A percentile compares a stretch with the other conserved stretches of the same genome.
phyloP scores from a whole-genome alignment of 2,888 invertebrate genomes.

The Lasius fuliginosus region DNA sequence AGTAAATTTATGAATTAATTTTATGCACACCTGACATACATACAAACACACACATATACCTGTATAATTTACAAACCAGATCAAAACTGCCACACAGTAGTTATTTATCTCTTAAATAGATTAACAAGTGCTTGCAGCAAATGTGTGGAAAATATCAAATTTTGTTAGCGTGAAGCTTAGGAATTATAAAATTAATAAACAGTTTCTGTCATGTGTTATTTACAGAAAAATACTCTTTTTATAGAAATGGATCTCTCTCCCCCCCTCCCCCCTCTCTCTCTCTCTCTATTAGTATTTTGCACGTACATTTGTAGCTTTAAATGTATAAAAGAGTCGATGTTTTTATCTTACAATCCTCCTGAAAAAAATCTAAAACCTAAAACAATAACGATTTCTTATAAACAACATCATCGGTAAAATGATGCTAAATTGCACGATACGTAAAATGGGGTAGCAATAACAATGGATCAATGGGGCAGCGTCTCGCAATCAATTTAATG shows the following conservation, averaged over 20 bases:
- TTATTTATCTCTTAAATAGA: constrained; percentile 14
- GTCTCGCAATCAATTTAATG: constrained; percentile 22
- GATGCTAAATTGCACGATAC: background rate
- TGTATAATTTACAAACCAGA: constrained; percentile 15
- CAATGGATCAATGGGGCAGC: background rate
- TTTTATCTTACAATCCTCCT: background rate
- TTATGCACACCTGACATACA: background rate
- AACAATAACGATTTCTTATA: background rate
- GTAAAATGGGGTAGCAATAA: background rate
- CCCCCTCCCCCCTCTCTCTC: background rate
- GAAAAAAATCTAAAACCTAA: background rate
- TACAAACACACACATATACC: background rate
- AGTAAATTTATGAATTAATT: constrained; percentile 40
- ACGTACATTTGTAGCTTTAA: background rate
- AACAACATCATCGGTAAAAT: background rate
- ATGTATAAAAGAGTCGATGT: background rate
- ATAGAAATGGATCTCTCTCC: background rate
- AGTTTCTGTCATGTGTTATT: background rate
- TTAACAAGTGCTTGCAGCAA: background rate
- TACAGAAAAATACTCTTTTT: background rate
- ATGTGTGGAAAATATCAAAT: background rate
- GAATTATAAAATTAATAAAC: background rate
- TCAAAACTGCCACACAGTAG: constrained; percentile 16
- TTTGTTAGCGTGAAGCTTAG: background rate
- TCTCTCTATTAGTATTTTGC: background rate